These are phyloP conservation scores for Harpagoxenus sublaevis DNA, from an alignment of 2,888 invertebrate genomes.

Conservation along the genomic window DNA sequence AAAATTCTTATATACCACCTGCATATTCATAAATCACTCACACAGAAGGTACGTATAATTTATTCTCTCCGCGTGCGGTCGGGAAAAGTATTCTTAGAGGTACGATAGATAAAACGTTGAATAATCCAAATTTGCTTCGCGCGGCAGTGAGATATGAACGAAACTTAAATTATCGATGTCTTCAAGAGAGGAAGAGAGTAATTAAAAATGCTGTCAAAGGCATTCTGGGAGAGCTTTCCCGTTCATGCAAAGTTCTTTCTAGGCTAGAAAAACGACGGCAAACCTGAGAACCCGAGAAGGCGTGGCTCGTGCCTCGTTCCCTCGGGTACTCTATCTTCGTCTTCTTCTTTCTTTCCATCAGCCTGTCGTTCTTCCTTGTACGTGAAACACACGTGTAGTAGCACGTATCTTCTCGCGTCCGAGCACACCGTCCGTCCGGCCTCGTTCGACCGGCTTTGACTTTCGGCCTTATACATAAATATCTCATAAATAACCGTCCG, in stretches of 20 bases:
- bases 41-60: background rate
- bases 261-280: constrained; percentile 68
- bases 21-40: constrained; percentile 17
- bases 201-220: constrained; percentile 68
- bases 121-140: constrained; percentile 39
- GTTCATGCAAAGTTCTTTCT: constrained; percentile 60
- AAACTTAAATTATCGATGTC: constrained; percentile 55
- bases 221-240: constrained; percentile 58
- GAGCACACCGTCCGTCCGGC: constrained; percentile 40
- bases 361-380: constrained; percentile 38
- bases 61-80: background rate
- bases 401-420: constrained; percentile 54
- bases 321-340: constrained; percentile 58
- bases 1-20: constrained; percentile 17
- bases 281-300: constrained; percentile 64
- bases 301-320: constrained; percentile 71
- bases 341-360: constrained; percentile 29
- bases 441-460: constrained; percentile 56
- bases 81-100: background rate
- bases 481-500: constrained; percentile 81
- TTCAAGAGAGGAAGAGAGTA: constrained; percentile 50
- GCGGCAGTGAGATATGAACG: constrained; percentile 24
- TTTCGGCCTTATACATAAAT: constrained; percentile 81
- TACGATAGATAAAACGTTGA: background rate
- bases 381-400: constrained; percentile 52